Percentiles rank a stretch among this genome's conserved stretches.
Evolutionary conservation across 2,113 vertebrate species (phyloP).

Genomic region (Corythornis vintsioides): DNA sequence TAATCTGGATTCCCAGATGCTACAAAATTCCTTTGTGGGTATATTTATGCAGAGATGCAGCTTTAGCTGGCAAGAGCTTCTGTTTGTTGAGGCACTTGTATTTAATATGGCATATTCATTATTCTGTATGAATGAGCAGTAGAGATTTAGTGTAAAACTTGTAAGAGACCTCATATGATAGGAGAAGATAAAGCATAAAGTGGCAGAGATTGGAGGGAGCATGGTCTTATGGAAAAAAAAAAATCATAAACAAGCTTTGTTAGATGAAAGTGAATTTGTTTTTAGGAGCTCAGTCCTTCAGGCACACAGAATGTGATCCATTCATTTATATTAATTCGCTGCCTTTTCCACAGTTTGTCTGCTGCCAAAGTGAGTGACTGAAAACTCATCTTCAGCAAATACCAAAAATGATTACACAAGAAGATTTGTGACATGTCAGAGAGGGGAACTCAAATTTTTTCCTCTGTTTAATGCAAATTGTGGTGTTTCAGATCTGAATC

Average conservation of each 20-base stretch:
- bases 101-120: neutral
- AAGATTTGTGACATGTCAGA: neutral
- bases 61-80: neutral
- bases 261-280: neutral
- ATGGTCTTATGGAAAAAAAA: neutral
- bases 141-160: neutral
- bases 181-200: neutral
- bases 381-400: slow-evolving; percentile 1
- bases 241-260: neutral
- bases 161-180: neutral
- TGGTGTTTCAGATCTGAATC: neutral
- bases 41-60: neutral
- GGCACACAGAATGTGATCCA: neutral
- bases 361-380: neutral
- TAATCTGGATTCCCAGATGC: neutral
- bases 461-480: neutral
- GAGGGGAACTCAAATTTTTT: neutral
- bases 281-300: neutral
- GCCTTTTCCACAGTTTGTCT: neutral
- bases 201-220: neutral
- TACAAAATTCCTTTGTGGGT: neutral
- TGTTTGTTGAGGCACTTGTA: neutral
- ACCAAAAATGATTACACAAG: neutral
- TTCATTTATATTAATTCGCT: neutral
- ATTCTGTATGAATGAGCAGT: neutral